Percentiles rank a stretch among this genome's conserved stretches.
phyloP scores from a whole-genome alignment of 2,797 vertebrate genomes.

The Sebastes matsubarae region DNA sequence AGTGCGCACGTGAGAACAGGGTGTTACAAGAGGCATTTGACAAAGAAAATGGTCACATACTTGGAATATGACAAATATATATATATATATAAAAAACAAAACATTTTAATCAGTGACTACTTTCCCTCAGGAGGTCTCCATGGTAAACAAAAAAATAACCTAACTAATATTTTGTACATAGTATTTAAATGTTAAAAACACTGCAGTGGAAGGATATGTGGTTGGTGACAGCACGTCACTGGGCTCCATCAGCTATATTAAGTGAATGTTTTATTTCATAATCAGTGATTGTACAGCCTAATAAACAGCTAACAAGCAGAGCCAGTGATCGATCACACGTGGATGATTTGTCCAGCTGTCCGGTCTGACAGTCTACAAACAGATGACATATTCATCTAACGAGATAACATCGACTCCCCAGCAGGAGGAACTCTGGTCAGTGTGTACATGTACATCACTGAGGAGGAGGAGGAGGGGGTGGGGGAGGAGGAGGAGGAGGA shows the following conservation, averaged over 20 bases:
- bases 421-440: background rate
- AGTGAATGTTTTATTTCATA: background rate
- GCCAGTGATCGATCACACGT: background rate
- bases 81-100: background rate
- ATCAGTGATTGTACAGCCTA: background rate
- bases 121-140: too few relatives aligned
- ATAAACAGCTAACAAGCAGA: background rate
- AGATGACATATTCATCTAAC: background rate
- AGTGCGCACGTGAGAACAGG: background rate
- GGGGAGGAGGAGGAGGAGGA: constrained; percentile 44
- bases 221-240: background rate
- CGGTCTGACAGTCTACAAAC: background rate
- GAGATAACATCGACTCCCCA: background rate
- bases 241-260: background rate
- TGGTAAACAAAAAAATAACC: background rate
- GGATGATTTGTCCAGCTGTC: too few relatives aligned
- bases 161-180: background rate
- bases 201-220: background rate
- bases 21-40: background rate
- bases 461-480: constrained; percentile 27
- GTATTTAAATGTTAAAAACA: background rate
- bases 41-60: background rate
- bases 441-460: background rate
- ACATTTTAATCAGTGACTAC: background rate
- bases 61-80: background rate